Percentiles rank a stretch among this genome's conserved stretches.
These are phyloP conservation scores for Phortica okadai DNA, from an alignment of 2,888 invertebrate genomes.

Conservation along the genomic window DNA sequence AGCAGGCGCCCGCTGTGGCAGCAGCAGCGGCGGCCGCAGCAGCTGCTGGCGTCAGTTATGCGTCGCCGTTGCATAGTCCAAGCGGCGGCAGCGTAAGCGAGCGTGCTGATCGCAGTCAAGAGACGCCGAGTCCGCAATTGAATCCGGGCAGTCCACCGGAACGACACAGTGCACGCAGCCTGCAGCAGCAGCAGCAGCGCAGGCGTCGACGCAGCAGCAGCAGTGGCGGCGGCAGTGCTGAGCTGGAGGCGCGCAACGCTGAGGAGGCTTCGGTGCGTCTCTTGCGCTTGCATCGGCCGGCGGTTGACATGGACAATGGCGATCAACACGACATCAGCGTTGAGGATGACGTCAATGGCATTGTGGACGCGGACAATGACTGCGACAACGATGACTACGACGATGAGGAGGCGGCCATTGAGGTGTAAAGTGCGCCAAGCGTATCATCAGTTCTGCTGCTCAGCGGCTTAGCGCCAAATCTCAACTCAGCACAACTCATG, in stretches of 20 bases:
- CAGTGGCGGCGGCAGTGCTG: slow-evolving; percentile 24
- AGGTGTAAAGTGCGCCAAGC: slow-evolving; percentile 11
- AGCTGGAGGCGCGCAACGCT: slow-evolving; percentile 35
- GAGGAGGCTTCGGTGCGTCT: slow-evolving; percentile 15
- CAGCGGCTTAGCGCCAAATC: background rate
- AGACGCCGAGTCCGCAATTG: slow-evolving; percentile 73
- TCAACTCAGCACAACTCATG: background rate
- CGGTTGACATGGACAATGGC: slow-evolving; percentile 42
- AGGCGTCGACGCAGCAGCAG: slow-evolving; percentile 60
- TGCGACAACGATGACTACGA: slow-evolving; percentile 43
- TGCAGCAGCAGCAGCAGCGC: slow-evolving; percentile 40
- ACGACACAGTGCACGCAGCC: slow-evolving; percentile 34
- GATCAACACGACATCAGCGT: slow-evolving; percentile 15
- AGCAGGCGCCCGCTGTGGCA: slow-evolving; percentile 29
- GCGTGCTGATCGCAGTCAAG: slow-evolving; percentile 52
- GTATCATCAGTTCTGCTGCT: background rate
- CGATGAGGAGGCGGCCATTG: slow-evolving; percentile 35
- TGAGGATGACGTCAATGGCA: background rate
- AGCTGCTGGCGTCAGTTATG: background rate
- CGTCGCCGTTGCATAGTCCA: slow-evolving; percentile 26
- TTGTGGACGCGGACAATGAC: background rate
- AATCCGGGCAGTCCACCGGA: slow-evolving; percentile 76
- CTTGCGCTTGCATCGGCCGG: slow-evolving; percentile 27
- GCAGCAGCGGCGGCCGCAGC: slow-evolving; percentile 11
- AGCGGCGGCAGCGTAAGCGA: slow-evolving; percentile 41